Evolutionary conservation across 2,888 invertebrate genomes (phyloP).

Genomic region (Drosophila flavopinicola): DNA sequence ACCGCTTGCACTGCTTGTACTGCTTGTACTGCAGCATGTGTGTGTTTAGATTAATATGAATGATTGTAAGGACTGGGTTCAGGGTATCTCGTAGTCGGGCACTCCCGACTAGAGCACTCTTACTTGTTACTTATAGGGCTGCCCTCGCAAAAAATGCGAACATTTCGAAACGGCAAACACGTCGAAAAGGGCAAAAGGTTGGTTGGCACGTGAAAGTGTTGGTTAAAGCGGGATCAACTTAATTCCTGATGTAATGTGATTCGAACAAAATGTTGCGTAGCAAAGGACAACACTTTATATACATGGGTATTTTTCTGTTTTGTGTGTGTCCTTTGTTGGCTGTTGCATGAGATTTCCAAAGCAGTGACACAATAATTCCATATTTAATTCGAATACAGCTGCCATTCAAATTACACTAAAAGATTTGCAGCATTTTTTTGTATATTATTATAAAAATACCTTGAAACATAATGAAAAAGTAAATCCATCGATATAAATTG

Average conservation of each 20-base stretch:
- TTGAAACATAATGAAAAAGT: not conserved
- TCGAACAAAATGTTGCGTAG: slow-evolving; percentile 17
- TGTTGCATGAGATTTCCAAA: slow-evolving; percentile 3
- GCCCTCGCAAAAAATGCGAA: slow-evolving; percentile 23
- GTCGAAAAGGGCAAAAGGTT: slow-evolving; percentile 57
- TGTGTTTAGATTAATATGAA: too few species aligned
- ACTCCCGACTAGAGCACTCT: too few species aligned
- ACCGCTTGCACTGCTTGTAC: too few species aligned
- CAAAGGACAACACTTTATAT: slow-evolving; percentile 7
- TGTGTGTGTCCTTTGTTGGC: not conserved
- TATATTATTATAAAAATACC: slow-evolving; percentile 1
- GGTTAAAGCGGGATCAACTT: slow-evolving; percentile 39
- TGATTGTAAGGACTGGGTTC: too few species aligned
- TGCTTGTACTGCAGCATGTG: too few species aligned
- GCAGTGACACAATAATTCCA: slow-evolving; percentile 13
- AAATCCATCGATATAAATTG: too few species aligned
- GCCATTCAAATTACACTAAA: not conserved
- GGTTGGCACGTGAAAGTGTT: slow-evolving; percentile 43
- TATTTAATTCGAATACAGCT: slow-evolving; percentile 1
- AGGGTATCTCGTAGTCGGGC: too few species aligned
- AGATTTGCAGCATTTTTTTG: too few species aligned
- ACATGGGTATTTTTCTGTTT: not conserved
- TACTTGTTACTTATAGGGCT: not conserved
- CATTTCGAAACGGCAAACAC: slow-evolving; percentile 62
- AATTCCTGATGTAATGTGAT: slow-evolving; percentile 43